A percentile compares a stretch with the other conserved stretches of the same genome.
These are phyloP conservation scores for Tetragnatha montana DNA, from an alignment of 2,888 invertebrate species.

Conservation along the genomic window DNA sequence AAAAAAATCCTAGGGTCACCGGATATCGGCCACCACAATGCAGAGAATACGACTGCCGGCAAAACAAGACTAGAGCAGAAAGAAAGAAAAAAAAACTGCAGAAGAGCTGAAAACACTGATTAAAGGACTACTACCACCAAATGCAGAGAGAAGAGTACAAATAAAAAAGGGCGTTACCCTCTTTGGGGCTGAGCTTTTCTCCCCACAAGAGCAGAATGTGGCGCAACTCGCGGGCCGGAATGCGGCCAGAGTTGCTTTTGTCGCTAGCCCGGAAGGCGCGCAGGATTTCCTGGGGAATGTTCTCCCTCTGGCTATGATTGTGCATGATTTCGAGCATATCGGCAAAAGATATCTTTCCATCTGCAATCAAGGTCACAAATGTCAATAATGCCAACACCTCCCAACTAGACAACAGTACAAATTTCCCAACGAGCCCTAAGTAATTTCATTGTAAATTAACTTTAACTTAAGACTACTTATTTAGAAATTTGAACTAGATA, in stretches of 20 bases:
- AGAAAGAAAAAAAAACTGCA: background rate
- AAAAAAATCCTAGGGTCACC: too few species aligned
- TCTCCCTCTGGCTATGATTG: conserved; percentile 87
- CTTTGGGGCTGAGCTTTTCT: conserved; percentile 84
- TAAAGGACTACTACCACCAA: background rate
- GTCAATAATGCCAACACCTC: conserved; percentile 47
- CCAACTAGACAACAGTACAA: conserved; percentile 1
- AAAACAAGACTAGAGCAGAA: background rate
- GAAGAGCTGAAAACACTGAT: background rate
- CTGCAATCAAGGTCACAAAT: conserved; percentile 76
- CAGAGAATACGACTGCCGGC: too few species aligned
- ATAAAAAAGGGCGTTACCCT: conserved; percentile 78
- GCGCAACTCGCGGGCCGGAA: conserved; percentile 88
- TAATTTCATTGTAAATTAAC: too few species aligned
- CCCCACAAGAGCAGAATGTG: conserved; percentile 94
- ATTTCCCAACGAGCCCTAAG: too few species aligned
- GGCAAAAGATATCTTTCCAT: conserved; percentile 94
- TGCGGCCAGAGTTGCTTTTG: conserved; percentile 81
- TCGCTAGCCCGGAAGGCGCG: conserved; percentile 94
- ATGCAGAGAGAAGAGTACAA: background rate
- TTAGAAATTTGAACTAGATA: too few species aligned
- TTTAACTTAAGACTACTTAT: too few species aligned
- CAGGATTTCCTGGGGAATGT: conserved; percentile 87
- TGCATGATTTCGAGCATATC: conserved; percentile 97
- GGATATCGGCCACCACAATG: too few species aligned